Evolutionary conservation across 2,113 vertebrate genomes (phyloP), one percentile per base, ranked within the genome.

Genomic region (Dunckerocampus dactyliophorus): DNA sequence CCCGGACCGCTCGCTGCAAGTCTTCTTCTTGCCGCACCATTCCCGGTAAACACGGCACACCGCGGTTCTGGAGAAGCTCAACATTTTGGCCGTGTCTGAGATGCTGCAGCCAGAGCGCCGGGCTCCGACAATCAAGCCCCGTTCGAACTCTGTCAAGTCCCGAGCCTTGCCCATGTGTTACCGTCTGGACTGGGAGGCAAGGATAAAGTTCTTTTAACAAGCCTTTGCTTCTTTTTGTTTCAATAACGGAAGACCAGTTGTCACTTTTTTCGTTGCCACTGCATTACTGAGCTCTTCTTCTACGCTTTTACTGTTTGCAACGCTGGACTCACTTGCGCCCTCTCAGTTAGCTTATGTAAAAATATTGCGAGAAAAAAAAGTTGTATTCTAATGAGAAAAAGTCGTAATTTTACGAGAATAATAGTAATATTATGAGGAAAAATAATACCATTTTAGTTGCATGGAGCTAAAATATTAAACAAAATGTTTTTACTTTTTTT

Each of bases 1-100:
- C 7, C 76, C 63, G 16, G 53, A 57, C 20, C 76, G 68, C 31
- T 71, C 58, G 9, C 72, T 79, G 21, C 52, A 57, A 19, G 72
- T 79, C 10, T 79, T 79, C 61, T 68, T 46, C 50, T 48, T 52
- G 9, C 49, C 53, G 8, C 65, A 55, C 72, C 72, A 75, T 1
- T 79, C 76, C 58, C 72, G 45, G 65, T 75, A 79, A 1, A 72
- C 76, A 0, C 76, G 68, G 0, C 65, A 69, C 61, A 79, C 76
- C 0, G 61, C 58, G 0, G 76, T 79, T 58, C 59, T 71, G 6
- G 76, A 79, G 3, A 79, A 69, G 0, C 69, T 69, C 47, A 79
- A 1, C 13, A 20, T 58, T 53, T n/a, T 72, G 15, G 55, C 76
- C 0, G 72, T 72, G 7, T 75, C 54, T 1, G 62, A 59, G 22